Conservation (phyloP, 2,888 invertebrate species). For the Rhorus exstirpatorius region DNA sequence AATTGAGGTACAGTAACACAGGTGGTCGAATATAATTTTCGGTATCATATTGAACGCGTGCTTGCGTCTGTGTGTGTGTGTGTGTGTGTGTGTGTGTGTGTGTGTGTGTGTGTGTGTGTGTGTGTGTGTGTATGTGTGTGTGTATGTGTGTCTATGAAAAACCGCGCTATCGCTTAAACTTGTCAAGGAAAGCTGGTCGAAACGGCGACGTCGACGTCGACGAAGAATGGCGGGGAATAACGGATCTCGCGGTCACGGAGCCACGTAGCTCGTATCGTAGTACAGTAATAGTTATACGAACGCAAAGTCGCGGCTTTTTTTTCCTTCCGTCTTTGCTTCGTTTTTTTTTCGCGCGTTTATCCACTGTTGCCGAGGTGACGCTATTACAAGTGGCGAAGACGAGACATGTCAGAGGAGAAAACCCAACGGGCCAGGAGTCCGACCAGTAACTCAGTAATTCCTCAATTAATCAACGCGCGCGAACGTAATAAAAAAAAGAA, state of each 20-base stretch:
- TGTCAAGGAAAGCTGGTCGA: constrained; percentile 43
- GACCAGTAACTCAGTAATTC: constrained; percentile 61
- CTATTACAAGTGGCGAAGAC: constrained; percentile 29
- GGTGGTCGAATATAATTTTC: constrained; percentile 36
- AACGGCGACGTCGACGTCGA: constrained; percentile 32
- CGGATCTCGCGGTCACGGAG: constrained; percentile 54
- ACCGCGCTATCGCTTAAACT: constrained; percentile 51
- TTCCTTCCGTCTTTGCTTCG: constrained; percentile 11
- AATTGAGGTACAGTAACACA: constrained; percentile 29
- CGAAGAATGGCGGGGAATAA: constrained; percentile 30
- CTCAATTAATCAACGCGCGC: constrained; percentile 67
- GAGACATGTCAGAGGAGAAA: constrained; percentile 43
- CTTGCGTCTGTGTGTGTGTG: not conserved
- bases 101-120: constrained; percentile 2
- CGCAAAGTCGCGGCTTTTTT: constrained; percentile 19
- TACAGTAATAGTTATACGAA: constrained; percentile 50
- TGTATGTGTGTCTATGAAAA: constrained; percentile 28
- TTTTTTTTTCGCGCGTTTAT: constrained; percentile 14
- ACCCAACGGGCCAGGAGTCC: constrained; percentile 30
- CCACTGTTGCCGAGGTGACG: not conserved
- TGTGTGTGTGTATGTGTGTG: not conserved
- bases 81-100: not conserved
- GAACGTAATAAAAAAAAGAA: constrained; percentile 40
- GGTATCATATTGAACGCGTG: too few species aligned
- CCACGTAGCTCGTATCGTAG: constrained; percentile 60